Base-by-base conservation (phyloP, 2,113 vertebrate genomes). In the Rousettus leschenaultii region DNA sequence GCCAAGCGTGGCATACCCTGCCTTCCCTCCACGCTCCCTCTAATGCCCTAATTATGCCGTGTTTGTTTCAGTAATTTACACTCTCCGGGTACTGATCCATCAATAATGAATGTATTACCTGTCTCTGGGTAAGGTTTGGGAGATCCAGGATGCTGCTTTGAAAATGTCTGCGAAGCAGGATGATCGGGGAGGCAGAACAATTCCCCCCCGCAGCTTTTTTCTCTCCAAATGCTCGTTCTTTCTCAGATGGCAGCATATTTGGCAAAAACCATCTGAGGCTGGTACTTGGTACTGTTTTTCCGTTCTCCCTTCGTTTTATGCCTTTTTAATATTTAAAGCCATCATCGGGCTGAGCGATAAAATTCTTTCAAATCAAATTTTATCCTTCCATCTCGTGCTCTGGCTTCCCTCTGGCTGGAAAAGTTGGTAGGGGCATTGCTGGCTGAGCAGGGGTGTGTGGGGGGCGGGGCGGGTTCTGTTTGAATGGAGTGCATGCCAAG, bases 11-110 rank as follows among this genome's bases (percentile, higher is more conserved):
- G 91, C 94, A 2, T 55, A 61, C 89, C 94, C 97, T 86, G 85
- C 96, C 95, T 95, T 84, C 96, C 92, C 96, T 84, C 78, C 92
- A 59, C 59, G 85, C 93, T 53, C 94, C 89, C 85, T 97, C 97
- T 96, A 75, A 96, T 96, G 96, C 97, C 98, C 97, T 96, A 86
- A 97, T 98, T 97, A 97, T 94, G 96, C 97, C 88, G 88, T 97
- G 98, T 97, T 97, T 97, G 97, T 97, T 98, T 97, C 98, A 89
- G 96, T 98, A 98, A 98, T 98, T 98, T 97, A 97, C 98, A 97
- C 98, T 97, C 97, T 95, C 96, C 86, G 96, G 97, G 96, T 97
- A 94, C 96, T 79, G 97, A 91, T 95, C 97, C 97, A 95, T 98
- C 97, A 94, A 96, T 97, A 98, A 97, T 97, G 96, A 78, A 97